Percentiles rank a stretch among this genome's conserved stretches.
These are phyloP conservation scores for Agonopterix heracliana DNA, from an alignment of 2,888 invertebrate genomes.

Conservation along the genomic window DNA sequence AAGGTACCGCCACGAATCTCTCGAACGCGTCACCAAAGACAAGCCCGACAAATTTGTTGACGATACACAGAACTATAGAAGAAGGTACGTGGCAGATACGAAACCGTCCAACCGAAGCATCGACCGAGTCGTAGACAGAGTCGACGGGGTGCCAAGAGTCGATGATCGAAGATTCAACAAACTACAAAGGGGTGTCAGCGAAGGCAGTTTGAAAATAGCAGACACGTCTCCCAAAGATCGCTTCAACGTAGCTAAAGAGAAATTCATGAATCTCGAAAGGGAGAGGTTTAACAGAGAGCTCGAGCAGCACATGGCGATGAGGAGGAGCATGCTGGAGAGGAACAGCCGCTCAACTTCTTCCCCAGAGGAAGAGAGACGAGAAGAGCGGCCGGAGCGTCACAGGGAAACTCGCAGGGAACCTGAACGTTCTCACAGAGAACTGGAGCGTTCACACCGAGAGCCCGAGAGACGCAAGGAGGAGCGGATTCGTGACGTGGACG, in stretches of 20 bases:
- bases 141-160: constrained; percentile 45
- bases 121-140: constrained; percentile 64
- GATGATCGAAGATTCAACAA: constrained; percentile 68
- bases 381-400: constrained; percentile 66
- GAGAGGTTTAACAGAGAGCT: constrained; percentile 78
- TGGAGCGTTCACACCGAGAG: constrained; percentile 50
- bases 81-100: constrained; percentile 68
- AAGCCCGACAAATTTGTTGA: constrained; percentile 57
- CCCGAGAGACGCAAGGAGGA: constrained; percentile 59
- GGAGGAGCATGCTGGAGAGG: constrained; percentile 69
- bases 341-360: constrained; percentile 74
- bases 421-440: constrained; percentile 49
- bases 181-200: constrained; percentile 59
- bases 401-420: constrained; percentile 55
- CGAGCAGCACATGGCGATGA: constrained; percentile 69
- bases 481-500: constrained; percentile 44
- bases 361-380: constrained; percentile 69
- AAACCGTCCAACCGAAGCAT: constrained; percentile 65
- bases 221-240: constrained; percentile 82
- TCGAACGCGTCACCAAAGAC: constrained; percentile 50
- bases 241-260: constrained; percentile 91
- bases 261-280: constrained; percentile 87
- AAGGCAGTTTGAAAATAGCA: constrained; percentile 62
- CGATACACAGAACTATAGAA: constrained; percentile 55
- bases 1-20: constrained; percentile 62